Conservation (phyloP, 2,797 vertebrate genomes). For the Melanotaenia pygmaea region DNA sequence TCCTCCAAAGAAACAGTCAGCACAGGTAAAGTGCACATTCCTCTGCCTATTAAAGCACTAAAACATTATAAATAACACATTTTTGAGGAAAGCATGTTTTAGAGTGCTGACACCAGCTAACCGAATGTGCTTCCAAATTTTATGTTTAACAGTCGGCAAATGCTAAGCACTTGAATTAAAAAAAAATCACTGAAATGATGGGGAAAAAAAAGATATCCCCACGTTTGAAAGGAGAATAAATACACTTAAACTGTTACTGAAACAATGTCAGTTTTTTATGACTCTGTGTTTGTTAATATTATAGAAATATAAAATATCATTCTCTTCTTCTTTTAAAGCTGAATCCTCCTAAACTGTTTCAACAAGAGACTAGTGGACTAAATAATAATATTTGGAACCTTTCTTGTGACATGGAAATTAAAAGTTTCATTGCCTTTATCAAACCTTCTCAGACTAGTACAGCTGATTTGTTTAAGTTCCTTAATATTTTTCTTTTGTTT, state of each 20-base stretch:
- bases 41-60: not conserved
- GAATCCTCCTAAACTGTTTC: not conserved
- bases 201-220: no score
- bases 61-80: not conserved
- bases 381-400: not conserved
- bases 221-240: not conserved
- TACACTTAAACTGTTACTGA: not conserved
- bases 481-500: conserved; percentile 37
- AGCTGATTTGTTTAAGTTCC: conserved; percentile 1
- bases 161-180: not conserved
- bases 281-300: not conserved
- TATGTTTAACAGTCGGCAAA: not conserved
- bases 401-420: not conserved
- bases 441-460: not conserved
- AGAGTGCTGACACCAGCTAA: not conserved
- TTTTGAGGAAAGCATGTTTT: not conserved
- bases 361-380: not conserved
- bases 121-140: not conserved
- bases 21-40: conserved; percentile 64
- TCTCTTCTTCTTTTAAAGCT: not conserved
- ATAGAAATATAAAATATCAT: not conserved
- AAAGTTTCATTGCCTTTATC: not conserved
- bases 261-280: not conserved
- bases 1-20: conserved; percentile 82
- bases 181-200: not conserved